Conservation (phyloP, 1,140 invertebrate species). For the Stegodyphus mimosarum region DNA sequence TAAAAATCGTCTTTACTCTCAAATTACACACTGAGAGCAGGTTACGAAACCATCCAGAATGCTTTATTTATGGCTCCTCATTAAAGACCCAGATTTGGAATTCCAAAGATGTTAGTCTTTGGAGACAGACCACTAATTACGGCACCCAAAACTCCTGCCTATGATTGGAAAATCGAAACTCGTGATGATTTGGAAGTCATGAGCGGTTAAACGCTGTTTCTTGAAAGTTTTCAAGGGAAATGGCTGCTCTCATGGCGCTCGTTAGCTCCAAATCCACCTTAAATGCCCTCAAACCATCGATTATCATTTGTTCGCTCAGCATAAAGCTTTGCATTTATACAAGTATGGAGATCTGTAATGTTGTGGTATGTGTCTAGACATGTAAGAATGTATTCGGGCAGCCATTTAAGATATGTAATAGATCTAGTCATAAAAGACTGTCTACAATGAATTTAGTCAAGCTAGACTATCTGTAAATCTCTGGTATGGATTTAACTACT, state of each 20-base stretch:
- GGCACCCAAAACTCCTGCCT: not conserved
- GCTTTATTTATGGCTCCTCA: constrained; percentile 13
- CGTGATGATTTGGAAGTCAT: constrained; percentile 39
- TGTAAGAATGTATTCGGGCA: no score
- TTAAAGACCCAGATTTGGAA: constrained; percentile 18
- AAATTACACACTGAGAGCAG: no score
- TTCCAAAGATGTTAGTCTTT: constrained; percentile 4
- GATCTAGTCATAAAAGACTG: no score
- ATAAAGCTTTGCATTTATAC: no score
- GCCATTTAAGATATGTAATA: no score
- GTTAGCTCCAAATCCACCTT: constrained; percentile 2
- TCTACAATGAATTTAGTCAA: no score
- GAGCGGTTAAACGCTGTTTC: constrained; percentile 16
- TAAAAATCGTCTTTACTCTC: not conserved
- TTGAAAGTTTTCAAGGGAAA: constrained; percentile 6
- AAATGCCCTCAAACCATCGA: constrained; percentile 26
- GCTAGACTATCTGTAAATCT: no score
- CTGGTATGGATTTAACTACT: no score
- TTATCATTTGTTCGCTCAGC: constrained; percentile 8
- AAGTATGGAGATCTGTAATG: no score
- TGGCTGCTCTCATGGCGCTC: constrained; percentile 15
- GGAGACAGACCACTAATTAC: constrained; percentile 17
- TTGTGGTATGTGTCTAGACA: no score
- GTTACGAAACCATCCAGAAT: no score
- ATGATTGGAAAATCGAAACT: constrained; percentile 45